Percentiles rank a stretch among this genome's conserved stretches.
Conservation (phyloP, 2,113 vertebrate species). For the Thamnophis sirtalis region DNA sequence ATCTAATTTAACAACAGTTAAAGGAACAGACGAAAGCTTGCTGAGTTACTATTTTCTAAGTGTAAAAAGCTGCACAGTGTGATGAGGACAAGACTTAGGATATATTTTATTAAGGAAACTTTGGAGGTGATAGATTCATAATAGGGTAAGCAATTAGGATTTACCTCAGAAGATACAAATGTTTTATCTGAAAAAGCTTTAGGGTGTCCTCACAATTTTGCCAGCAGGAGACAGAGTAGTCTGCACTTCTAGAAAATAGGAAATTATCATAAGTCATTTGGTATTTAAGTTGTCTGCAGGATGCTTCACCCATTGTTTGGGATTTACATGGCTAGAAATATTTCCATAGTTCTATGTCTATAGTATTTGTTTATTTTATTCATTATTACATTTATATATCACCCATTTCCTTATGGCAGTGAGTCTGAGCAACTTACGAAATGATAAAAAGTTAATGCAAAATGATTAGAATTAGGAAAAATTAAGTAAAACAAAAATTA, state of each 20-base stretch:
- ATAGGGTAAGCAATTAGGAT: not conserved
- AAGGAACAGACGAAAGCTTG: not conserved
- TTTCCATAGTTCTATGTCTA: not conserved
- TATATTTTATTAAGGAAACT: not conserved
- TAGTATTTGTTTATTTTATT: not conserved
- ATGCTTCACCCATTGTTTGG: not conserved
- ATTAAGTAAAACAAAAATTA: not conserved
- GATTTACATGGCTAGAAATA: not conserved
- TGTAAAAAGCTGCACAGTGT: not conserved
- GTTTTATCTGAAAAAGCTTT: not conserved
- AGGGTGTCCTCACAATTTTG: not conserved
- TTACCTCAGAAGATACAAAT: not conserved
- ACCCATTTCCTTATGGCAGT: not conserved
- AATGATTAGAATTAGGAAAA: not conserved
- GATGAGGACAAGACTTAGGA: not conserved
- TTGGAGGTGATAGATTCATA: not conserved
- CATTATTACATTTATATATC: not conserved
- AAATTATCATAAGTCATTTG: not conserved
- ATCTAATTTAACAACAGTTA: slow-evolving; percentile 8
- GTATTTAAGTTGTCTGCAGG: not conserved
- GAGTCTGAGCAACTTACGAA: too few relatives aligned
- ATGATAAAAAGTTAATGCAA: not conserved
- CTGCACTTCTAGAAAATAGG: not conserved
- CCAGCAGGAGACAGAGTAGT: not conserved
- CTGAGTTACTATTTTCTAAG: not conserved